Base-by-base conservation (phyloP, 1,140 invertebrate species). In the Kradibia gibbosae region DNA sequence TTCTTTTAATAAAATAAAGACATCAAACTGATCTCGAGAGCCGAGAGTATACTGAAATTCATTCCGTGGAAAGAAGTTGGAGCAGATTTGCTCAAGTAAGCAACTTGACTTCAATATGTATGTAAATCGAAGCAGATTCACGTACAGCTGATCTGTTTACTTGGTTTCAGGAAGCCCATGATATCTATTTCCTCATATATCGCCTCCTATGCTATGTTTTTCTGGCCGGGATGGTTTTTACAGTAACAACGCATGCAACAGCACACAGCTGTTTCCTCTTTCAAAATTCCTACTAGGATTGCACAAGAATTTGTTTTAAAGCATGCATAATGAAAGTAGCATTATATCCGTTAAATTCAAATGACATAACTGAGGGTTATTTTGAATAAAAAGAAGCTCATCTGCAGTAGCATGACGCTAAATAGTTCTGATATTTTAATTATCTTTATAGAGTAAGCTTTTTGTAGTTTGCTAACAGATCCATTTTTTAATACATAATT, bases 121-220 rank as follows among this genome's bases (percentile, higher is more conserved):
- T 91, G 90, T 90, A 91, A 91, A 91, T 91, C 87, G 86, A 88
- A 90, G 88, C 87, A 89, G 88, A 90, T 90, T 89, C 86, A 84
- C 88, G 86, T 84, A 86, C 85, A 86, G 85, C 84, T 81, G 81
- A 86, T 84, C 85, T 84, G 85, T 78, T 86, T 81, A 80, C 72
- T 80, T 34, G 42, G 71, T 50, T 75, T 31, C 10, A 15, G 50
- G 48, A 78, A 53, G 13, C 3, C 45, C 15, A 55, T 34, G 3
- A 34, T 72, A 62, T 75, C 50, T 50, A 39, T 62, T 31, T 81
- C 36, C 45, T 36, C 48, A 45, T 55, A 28, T 55, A 17, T 42
- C 42, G 70, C 25, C 31, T 50, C 42, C 42, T 3, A 13, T 39
- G 45, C 31, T 45, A 45, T 80, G 22, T 45, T 42, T 65, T 50